phyloP scores from a whole-genome alignment of 2,888 invertebrate genomes.

The Tipula unca region DNA sequence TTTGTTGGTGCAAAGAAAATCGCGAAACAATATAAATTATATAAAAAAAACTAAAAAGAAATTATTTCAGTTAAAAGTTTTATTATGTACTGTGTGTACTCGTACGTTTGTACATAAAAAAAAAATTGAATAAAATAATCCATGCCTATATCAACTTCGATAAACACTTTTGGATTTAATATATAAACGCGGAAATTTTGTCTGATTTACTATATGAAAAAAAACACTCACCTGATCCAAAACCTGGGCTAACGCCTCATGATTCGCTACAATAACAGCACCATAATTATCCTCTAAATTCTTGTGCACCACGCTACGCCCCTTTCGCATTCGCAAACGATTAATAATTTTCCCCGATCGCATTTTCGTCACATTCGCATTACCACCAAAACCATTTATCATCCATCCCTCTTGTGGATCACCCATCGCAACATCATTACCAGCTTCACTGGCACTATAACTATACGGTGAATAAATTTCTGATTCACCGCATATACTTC shows the following conservation, averaged over 20 bases:
- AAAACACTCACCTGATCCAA: conserved; percentile 67
- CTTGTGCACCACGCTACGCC: conserved; percentile 73
- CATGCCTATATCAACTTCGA: too few relatives aligned
- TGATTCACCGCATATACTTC: conserved; percentile 71
- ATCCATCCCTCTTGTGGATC: conserved; percentile 37
- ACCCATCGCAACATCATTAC: conserved; percentile 37
- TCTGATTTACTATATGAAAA: background rate
- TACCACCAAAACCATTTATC: background rate
- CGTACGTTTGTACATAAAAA: background rate
- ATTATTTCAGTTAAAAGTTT: background rate
- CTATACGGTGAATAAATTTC: conserved; percentile 77
- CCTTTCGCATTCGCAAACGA: conserved; percentile 66
- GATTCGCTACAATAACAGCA: conserved; percentile 81
- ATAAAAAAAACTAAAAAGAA: background rate
- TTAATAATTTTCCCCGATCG: conserved; percentile 44
- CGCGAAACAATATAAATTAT: background rate
- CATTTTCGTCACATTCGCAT: conserved; percentile 28
- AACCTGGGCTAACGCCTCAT: conserved; percentile 81
- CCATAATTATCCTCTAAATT: conserved; percentile 85
- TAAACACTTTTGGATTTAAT: background rate
- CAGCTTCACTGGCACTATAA: conserved; percentile 55
- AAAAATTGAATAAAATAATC: background rate
- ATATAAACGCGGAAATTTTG: background rate
- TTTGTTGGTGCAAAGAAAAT: background rate
- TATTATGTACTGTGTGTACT: background rate